These are phyloP conservation scores for Hipparchia sbordonii DNA, from an alignment of 2,888 invertebrate species.

Conservation along the genomic window DNA sequence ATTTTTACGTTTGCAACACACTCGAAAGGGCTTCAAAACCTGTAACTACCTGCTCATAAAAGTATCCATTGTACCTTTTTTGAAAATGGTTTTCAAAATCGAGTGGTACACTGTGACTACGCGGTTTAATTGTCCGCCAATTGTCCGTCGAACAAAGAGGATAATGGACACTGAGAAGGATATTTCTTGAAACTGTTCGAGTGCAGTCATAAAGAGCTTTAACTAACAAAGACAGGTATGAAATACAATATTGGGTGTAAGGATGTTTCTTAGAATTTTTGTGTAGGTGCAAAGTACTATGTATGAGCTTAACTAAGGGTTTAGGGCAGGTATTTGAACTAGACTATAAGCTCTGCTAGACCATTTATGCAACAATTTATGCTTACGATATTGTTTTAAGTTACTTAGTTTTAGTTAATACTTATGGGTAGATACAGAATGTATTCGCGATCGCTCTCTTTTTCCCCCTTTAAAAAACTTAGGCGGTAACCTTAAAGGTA, in stretches of 20 bases:
- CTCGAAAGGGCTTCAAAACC: conserved; percentile 1
- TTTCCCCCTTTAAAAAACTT: no score
- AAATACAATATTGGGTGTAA: conserved; percentile 25
- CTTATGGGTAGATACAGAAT: no score
- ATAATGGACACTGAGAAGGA: conserved; percentile 27
- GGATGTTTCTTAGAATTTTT: conserved; percentile 25
- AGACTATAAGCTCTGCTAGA: neutral
- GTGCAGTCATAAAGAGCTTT: conserved; percentile 34
- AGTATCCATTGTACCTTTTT: conserved; percentile 34
- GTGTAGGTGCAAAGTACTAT: conserved; percentile 30
- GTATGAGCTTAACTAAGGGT: neutral
- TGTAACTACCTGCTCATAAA: conserved; percentile 39
- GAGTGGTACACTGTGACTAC: conserved; percentile 33
- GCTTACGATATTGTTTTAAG: no score
- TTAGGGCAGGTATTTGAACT: conserved; percentile 12
- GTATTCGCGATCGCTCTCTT: no score
- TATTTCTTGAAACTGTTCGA: conserved; percentile 21
- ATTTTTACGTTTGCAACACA: neutral
- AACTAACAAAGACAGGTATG: conserved; percentile 37
- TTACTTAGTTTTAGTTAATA: no score
- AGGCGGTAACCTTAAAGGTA: no score
- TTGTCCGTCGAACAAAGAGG: conserved; percentile 31
- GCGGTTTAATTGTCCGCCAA: conserved; percentile 33
- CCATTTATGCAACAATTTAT: neutral
- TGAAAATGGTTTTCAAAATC: conserved; percentile 30